Conservation (phyloP, 2,113 vertebrate genomes). For the Corynorhinus townsendii region DNA sequence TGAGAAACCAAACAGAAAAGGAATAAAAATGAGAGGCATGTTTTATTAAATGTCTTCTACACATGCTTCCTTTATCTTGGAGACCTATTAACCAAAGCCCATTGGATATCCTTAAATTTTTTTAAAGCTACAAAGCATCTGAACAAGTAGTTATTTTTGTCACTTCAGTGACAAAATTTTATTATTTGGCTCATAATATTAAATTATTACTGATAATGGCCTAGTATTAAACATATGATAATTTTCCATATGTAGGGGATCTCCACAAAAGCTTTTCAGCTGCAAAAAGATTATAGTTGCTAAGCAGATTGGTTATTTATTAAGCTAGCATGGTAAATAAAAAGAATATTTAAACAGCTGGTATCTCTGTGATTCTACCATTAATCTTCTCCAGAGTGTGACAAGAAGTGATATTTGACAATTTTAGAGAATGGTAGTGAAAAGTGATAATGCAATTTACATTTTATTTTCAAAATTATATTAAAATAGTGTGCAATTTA, state of each 20-base stretch:
- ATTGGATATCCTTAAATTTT: not conserved
- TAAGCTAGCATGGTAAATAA: conserved; percentile 58
- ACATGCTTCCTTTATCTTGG: conserved; percentile 62
- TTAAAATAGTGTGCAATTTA: not conserved
- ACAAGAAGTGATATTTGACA: conserved; percentile 59
- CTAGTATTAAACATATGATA: conserved; percentile 10
- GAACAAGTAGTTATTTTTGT: conserved; percentile 19
- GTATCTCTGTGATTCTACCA: conserved; percentile 43
- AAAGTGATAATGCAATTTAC: conserved; percentile 33
- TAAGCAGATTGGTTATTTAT: conserved; percentile 57
- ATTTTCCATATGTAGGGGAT: not conserved
- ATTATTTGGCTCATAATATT: conserved; percentile 13
- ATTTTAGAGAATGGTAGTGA: conserved; percentile 57
- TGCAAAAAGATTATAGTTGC: conserved; percentile 45
- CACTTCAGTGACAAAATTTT: not conserved
- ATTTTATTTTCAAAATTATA: conserved; percentile 51
- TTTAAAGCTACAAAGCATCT: not conserved
- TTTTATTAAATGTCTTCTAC: conserved; percentile 71
- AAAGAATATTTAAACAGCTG: conserved; percentile 71
- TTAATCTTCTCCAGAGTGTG: conserved; percentile 43
- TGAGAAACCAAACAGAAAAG: conserved; percentile 66
- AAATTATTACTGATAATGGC: conserved; percentile 24
- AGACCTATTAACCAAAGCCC: not conserved
- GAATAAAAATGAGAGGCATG: conserved; percentile 51
- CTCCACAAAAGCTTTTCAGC: conserved; percentile 25